Conservation (phyloP, 2,113 vertebrate species). For the Tringa solitaria region DNA sequence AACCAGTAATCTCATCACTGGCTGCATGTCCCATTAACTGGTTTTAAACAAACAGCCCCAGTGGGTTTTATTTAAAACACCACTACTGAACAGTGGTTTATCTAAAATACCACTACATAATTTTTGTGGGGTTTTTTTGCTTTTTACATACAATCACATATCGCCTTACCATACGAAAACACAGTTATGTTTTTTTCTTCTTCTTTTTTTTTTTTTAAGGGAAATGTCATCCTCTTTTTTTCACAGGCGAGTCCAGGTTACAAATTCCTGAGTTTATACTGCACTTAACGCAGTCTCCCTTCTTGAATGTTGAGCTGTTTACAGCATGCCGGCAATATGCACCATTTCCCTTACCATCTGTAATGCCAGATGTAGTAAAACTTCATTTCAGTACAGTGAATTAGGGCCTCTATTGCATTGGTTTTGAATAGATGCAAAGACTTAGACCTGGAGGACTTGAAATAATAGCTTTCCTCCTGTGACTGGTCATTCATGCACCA, state of each 20-base stretch:
- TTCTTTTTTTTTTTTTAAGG: not conserved
- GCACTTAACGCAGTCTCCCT: constrained; percentile 48
- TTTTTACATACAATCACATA: not conserved
- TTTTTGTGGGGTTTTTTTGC: not conserved
- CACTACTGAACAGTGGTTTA: not conserved
- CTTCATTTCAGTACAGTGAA: constrained; percentile 55
- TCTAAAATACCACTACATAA: not conserved
- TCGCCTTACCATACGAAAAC: not conserved
- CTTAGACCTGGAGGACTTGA: constrained; percentile 27
- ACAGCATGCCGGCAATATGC: constrained; percentile 47
- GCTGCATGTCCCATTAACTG: not conserved
- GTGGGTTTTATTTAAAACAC: not conserved
- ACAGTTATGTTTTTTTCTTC: not conserved
- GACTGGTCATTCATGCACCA: not conserved
- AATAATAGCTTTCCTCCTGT: constrained; percentile 10
- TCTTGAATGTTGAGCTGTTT: constrained; percentile 48
- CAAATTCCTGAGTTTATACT: constrained; percentile 70
- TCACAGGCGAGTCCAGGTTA: not conserved
- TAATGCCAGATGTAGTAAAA: constrained; percentile 51
- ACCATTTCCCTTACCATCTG: constrained; percentile 59
- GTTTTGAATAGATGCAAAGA: constrained; percentile 10
- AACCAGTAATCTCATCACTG: not conserved
- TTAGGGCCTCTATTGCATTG: constrained; percentile 15
- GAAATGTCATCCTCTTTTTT: not conserved
- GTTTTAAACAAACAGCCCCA: not conserved